A percentile compares a stretch with the other conserved stretches of the same genome.
These are phyloP conservation scores for Zosterops borbonicus DNA, from an alignment of 2,113 vertebrate genomes.

Conservation along the genomic window DNA sequence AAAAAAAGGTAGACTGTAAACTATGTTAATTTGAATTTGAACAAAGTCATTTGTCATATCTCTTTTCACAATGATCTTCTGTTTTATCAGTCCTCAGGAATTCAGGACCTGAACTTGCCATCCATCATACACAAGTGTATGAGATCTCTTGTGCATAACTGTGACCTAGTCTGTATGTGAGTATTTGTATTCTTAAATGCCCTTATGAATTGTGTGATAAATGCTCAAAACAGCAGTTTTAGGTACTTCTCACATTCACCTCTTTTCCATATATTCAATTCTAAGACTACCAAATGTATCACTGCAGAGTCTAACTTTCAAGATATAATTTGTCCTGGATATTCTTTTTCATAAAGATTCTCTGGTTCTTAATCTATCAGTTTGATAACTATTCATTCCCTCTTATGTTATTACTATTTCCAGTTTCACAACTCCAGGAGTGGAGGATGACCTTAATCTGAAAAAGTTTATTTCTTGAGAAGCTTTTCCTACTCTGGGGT, in stretches of 20 bases:
- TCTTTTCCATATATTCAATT: neutral
- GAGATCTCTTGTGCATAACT: neutral
- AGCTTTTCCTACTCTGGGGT: conserved; percentile 30
- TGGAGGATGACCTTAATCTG: conserved; percentile 35
- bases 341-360: neutral
- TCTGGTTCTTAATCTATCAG: neutral
- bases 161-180: neutral
- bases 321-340: neutral
- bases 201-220: neutral
- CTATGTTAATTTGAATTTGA: neutral
- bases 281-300: neutral
- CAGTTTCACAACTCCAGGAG: neutral
- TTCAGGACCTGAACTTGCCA: neutral
- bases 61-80: neutral
- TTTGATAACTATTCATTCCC: neutral
- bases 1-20: neutral
- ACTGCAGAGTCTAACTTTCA: neutral
- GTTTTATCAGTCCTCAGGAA: neutral
- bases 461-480: conserved; percentile 32
- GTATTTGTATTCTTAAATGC: neutral
- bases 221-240: neutral
- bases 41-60: neutral
- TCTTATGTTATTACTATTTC: neutral
- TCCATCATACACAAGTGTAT: neutral
- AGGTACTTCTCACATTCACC: neutral